A percentile compares a stretch with the other conserved stretches of the same genome.
phyloP scores from a whole-genome alignment of 2,888 invertebrate species.

The Drosophila vallismaia region DNA sequence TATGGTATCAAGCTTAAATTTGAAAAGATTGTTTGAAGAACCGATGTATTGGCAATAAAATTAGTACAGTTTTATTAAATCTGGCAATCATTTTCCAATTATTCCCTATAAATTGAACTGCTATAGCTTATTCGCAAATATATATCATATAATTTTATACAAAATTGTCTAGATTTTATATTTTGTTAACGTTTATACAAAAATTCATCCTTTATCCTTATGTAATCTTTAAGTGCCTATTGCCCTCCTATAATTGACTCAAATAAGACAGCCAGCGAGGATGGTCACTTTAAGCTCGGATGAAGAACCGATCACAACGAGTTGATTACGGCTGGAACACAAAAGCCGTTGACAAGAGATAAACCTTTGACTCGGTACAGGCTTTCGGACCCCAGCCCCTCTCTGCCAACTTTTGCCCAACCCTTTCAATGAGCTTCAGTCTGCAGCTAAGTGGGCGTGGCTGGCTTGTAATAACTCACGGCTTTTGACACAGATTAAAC shows the following conservation, averaged over 20 bases:
- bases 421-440: slow-evolving; percentile 24
- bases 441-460: slow-evolving; percentile 64
- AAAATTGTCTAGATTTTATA: too few species aligned
- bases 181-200: too few species aligned
- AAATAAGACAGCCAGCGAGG: slow-evolving; percentile 7
- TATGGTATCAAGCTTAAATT: too few species aligned
- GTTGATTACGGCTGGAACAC: slow-evolving; percentile 70
- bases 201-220: too few species aligned
- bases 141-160: too few species aligned
- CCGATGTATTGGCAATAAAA: too few species aligned
- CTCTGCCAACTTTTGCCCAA: not conserved
- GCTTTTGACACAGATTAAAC: slow-evolving; percentile 79
- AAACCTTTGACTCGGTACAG: slow-evolving; percentile 70
- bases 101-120: too few species aligned
- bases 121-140: too few species aligned
- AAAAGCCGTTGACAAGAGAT: slow-evolving; percentile 77
- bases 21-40: too few species aligned
- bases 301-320: slow-evolving; percentile 61
- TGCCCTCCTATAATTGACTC: slow-evolving; percentile 48
- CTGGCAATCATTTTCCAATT: too few species aligned
- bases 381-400: not conserved
- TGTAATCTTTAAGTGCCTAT: not conserved
- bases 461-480: slow-evolving; percentile 78
- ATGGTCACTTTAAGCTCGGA: slow-evolving; percentile 35
- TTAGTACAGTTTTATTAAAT: too few species aligned